Percentiles rank a stretch among this genome's conserved stretches.
phyloP scores from a whole-genome alignment of 2,888 invertebrate species.

The Chesias legatella region DNA sequence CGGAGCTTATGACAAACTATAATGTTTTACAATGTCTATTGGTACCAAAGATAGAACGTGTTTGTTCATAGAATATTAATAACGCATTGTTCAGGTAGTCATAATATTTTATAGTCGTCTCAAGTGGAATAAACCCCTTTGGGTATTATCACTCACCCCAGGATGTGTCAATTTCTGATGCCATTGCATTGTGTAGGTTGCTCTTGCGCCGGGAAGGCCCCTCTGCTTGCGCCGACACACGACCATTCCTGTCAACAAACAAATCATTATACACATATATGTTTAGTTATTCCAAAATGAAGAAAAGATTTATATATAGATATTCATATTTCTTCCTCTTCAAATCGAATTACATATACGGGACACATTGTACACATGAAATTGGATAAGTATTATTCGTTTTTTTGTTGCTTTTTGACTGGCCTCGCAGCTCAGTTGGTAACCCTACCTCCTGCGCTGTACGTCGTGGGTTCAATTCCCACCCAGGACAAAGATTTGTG shows the following conservation, averaged over 20 bases:
- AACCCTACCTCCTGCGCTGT: too few relatives aligned
- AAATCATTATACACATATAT: constrained; percentile 8
- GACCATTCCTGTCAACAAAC: constrained; percentile 62
- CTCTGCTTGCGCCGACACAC: constrained; percentile 77
- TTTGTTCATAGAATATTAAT: constrained; percentile 29
- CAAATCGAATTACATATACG: too few relatives aligned
- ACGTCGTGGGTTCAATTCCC: too few relatives aligned
- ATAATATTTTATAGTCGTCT: constrained; percentile 18
- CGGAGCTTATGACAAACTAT: constrained; percentile 13
- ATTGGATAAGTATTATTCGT: too few relatives aligned
- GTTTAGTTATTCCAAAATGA: too few relatives aligned
- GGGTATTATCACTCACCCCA: constrained; percentile 56
- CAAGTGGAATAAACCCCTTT: constrained; percentile 17
- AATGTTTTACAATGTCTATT: constrained; percentile 13
- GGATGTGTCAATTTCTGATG: constrained; percentile 68
- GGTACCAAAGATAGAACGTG: constrained; percentile 9
- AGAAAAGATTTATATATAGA: too few relatives aligned
- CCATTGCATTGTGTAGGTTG: constrained; percentile 83
- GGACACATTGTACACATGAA: too few relatives aligned
- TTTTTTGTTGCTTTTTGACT: too few relatives aligned
- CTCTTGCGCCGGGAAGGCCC: constrained; percentile 87
- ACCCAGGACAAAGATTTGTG: too few relatives aligned
- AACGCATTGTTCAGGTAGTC: constrained; percentile 24
- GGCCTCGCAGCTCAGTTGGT: too few relatives aligned
- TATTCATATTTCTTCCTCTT: too few relatives aligned